Evolutionary conservation across 2,113 vertebrate species (phyloP).

Genomic region (Miniopterus natalensis): DNA sequence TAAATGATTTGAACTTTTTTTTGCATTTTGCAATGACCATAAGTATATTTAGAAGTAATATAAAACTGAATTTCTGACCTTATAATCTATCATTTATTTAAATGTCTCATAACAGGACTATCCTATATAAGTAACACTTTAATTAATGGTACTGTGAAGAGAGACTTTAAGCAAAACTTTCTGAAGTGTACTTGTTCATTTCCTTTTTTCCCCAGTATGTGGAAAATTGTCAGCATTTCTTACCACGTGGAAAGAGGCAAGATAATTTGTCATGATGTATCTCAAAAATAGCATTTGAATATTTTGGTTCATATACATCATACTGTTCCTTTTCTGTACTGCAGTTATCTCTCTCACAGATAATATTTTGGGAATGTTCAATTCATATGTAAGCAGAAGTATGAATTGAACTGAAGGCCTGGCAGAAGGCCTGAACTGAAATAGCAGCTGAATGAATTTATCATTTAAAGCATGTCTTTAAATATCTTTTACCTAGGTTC

Average conservation of each 20-base stretch:
- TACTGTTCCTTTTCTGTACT: constrained; percentile 58
- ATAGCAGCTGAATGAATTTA: constrained; percentile 62
- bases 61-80: not conserved
- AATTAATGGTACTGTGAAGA: not conserved
- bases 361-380: constrained; percentile 69
- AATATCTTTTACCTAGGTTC: constrained; percentile 79
- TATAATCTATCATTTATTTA: constrained; percentile 45
- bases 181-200: constrained; percentile 18
- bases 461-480: constrained; percentile 52
- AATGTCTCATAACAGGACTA: not conserved
- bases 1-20: constrained; percentile 33
- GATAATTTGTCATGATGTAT: constrained; percentile 66
- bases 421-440: constrained; percentile 44
- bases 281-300: constrained; percentile 67
- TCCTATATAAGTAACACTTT: constrained; percentile 13
- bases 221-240: constrained; percentile 60
- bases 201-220: not conserved
- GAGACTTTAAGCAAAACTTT: constrained; percentile 49
- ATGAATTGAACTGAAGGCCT: not conserved
- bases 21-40: constrained; percentile 9
- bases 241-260: constrained; percentile 49
- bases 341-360: constrained; percentile 66
- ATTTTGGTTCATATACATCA: constrained; percentile 59
- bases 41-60: constrained; percentile 37
- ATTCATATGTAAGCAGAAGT: constrained; percentile 56